Percentiles rank a stretch among this genome's conserved stretches.
Conservation (phyloP, 2,113 vertebrate species). For the Proteles cristata region DNA sequence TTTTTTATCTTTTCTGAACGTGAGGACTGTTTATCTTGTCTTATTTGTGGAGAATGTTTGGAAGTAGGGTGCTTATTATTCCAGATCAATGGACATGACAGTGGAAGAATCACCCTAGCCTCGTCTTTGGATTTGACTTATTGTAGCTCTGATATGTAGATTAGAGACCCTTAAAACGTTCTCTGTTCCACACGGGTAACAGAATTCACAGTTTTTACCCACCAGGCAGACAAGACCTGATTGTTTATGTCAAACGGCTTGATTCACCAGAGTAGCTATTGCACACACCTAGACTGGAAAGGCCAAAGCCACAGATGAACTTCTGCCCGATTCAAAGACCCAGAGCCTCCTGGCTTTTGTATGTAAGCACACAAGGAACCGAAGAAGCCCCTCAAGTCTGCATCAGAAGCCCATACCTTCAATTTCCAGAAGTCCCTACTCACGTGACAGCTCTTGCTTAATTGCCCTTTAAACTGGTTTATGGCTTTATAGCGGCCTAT, state of each 20-base stretch:
- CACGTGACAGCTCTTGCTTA: slow-evolving; percentile 75
- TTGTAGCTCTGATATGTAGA: not conserved
- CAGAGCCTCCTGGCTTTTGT: not conserved
- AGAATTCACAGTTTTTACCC: not conserved
- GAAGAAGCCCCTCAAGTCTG: not conserved
- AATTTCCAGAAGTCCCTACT: not conserved
- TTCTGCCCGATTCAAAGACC: not conserved
- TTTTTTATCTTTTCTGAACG: not conserved
- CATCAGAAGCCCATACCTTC: not conserved
- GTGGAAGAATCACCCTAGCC: not conserved
- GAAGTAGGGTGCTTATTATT: not conserved
- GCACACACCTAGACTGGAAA: fast-evolving
- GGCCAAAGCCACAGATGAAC: not conserved
- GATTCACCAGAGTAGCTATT: not conserved
- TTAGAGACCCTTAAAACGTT: not conserved
- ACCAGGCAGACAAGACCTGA: not conserved
- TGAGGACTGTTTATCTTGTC: not conserved
- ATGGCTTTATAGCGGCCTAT: slow-evolving; percentile 87
- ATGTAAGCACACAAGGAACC: not conserved
- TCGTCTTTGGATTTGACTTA: not conserved
- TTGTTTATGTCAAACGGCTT: not conserved
- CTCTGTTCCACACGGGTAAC: not conserved
- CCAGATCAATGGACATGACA: not conserved
- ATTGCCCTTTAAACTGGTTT: slow-evolving; percentile 87
- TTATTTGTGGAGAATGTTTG: not conserved